Conservation (phyloP, 2,888 invertebrate species). For the Drosophila bunnanda region DNA sequence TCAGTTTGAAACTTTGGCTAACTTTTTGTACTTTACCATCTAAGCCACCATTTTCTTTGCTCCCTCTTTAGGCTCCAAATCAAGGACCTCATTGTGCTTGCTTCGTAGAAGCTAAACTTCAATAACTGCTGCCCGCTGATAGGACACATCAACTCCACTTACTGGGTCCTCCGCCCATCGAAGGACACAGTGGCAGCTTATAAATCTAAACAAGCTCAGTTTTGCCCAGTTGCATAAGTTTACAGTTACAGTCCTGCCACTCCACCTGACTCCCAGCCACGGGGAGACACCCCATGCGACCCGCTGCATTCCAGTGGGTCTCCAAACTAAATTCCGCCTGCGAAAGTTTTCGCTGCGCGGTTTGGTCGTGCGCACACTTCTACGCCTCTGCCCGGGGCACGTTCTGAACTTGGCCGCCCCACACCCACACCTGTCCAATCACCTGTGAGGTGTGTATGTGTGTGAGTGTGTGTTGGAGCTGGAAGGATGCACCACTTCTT, state of each 20-base stretch:
- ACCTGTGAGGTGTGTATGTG: conserved; percentile 21
- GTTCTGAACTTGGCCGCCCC: conserved; percentile 30
- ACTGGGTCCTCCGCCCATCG: conserved; percentile 8
- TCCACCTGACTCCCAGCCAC: not conserved
- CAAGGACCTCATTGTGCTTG: conserved; percentile 3
- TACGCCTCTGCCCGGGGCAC: conserved; percentile 47
- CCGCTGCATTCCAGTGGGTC: conserved; percentile 30
- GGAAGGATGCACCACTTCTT: conserved; percentile 5
- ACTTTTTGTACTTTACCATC: not conserved
- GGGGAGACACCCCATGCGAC: conserved; percentile 13
- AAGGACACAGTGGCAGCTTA: conserved; percentile 43
- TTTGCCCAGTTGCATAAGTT: conserved; percentile 60
- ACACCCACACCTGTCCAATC: conserved; percentile 31
- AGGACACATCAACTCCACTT: conserved; percentile 25
- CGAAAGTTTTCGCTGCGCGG: conserved; percentile 50
- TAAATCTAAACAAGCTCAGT: conserved; percentile 58
- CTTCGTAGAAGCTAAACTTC: conserved; percentile 3
- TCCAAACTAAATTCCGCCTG: conserved; percentile 28
- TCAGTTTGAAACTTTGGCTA: too few relatives aligned
- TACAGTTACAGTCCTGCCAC: conserved; percentile 31
- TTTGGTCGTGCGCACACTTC: conserved; percentile 55
- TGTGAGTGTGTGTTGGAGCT: conserved; percentile 3
- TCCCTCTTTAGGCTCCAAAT: conserved; percentile 4
- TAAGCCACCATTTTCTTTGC: not conserved
- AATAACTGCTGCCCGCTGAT: conserved; percentile 27